Evolutionary conservation across 1,140 invertebrate species (phyloP).

Genomic region (Pachypsylla venusta): DNA sequence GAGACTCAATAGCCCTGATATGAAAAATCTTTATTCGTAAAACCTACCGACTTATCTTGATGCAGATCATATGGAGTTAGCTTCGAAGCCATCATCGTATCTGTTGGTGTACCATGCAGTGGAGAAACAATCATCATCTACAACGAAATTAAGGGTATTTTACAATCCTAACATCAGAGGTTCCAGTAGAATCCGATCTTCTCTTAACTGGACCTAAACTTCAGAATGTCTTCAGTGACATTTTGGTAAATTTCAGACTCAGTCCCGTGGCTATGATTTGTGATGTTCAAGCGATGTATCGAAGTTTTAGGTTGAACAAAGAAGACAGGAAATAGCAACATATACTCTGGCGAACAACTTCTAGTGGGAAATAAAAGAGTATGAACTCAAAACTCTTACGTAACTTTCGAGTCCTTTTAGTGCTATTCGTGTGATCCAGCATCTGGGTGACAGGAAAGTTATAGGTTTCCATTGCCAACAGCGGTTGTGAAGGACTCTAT

Average conservation of each 20-base stretch:
- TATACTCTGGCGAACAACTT: slow-evolving; percentile 30
- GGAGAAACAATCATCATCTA: slow-evolving; percentile 10
- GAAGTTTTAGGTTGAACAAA: slow-evolving; percentile 28
- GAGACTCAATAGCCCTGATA: background rate
- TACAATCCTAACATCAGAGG: slow-evolving; percentile 28
- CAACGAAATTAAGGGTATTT: slow-evolving; percentile 28
- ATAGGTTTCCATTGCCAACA: slow-evolving; percentile 22
- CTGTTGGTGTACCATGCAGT: background rate
- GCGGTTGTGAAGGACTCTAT: slow-evolving; percentile 24
- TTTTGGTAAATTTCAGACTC: slow-evolving; percentile 31
- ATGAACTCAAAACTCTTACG: slow-evolving; percentile 29
- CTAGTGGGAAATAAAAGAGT: slow-evolving; percentile 24
- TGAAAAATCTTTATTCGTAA: background rate
- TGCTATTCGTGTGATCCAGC: slow-evolving; percentile 26
- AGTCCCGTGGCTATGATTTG: slow-evolving; percentile 26
- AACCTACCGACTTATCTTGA: slow-evolving; percentile 16
- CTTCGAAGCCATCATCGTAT: background rate
- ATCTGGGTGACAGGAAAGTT: slow-evolving; percentile 24
- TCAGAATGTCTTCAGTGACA: slow-evolving; percentile 28
- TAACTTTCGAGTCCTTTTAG: slow-evolving; percentile 29
- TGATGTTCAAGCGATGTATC: slow-evolving; percentile 33
- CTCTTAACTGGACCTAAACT: slow-evolving; percentile 25
- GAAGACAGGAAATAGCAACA: slow-evolving; percentile 29
- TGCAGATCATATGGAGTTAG: slow-evolving; percentile 9
- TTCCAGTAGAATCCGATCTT: slow-evolving; percentile 26